A percentile compares a stretch with the other conserved stretches of the same genome.
phyloP scores from a whole-genome alignment of 2,797 vertebrate species.

The Neosilurus hyrtlii region DNA sequence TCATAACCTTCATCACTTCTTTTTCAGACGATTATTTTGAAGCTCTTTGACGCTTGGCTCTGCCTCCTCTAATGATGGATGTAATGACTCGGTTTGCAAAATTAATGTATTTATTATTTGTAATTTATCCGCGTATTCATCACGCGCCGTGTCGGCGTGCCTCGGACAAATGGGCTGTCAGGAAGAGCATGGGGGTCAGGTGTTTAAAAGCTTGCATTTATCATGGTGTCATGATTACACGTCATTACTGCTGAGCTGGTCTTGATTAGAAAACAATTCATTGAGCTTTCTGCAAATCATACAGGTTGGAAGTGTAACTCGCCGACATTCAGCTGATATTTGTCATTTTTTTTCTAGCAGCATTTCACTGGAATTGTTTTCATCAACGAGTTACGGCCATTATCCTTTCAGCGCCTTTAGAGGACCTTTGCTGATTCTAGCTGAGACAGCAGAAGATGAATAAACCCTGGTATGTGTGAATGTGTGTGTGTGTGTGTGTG shows the following conservation, averaged over 20 bases:
- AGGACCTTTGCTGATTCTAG: constrained; percentile 32
- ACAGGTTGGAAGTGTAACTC: constrained; percentile 34
- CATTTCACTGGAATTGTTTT: constrained; percentile 40
- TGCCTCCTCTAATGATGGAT: constrained; percentile 65
- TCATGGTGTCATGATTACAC: constrained; percentile 69
- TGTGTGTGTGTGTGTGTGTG: neutral
- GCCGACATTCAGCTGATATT: constrained; percentile 10
- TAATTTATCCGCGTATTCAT: constrained; percentile 74
- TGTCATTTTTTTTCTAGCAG: constrained; percentile 4
- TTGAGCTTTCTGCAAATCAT: constrained; percentile 45
- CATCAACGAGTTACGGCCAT: constrained; percentile 26
- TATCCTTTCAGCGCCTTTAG: constrained; percentile 28
- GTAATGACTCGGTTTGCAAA: constrained; percentile 62
- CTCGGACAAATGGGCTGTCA: constrained; percentile 61
- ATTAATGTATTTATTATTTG: constrained; percentile 74
- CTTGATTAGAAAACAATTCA: constrained; percentile 65
- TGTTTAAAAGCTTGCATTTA: constrained; percentile 73
- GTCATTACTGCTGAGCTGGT: constrained; percentile 68
- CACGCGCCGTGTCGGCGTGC: constrained; percentile 62
- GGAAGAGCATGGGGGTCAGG: constrained; percentile 62
- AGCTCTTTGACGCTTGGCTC: neutral
- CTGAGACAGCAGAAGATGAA: constrained; percentile 24
- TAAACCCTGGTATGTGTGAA: constrained; percentile 3
- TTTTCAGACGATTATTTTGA: neutral
- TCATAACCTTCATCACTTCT: neutral